phyloP scores from a whole-genome alignment of 2,797 vertebrate species.

The Mallotus villosus region DNA sequence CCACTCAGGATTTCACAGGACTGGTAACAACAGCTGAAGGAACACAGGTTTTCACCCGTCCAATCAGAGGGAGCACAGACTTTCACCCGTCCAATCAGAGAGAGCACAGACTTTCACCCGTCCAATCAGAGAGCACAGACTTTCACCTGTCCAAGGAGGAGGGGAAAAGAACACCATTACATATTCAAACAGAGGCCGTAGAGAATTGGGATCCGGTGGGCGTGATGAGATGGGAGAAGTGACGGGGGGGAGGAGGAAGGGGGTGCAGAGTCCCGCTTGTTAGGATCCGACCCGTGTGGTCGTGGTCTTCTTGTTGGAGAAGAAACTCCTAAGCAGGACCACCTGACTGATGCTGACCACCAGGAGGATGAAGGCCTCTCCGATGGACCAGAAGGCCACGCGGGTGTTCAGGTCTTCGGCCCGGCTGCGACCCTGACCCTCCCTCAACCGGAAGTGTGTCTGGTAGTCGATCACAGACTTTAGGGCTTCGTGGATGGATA shows the following conservation, averaged over 20 bases:
- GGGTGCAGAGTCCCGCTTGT: constrained; percentile 49
- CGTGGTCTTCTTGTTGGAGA: constrained; percentile 97
- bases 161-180: background rate
- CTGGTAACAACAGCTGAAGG: background rate
- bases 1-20: background rate
- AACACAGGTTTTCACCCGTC: background rate
- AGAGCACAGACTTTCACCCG: background rate
- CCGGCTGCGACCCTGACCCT: constrained; percentile 95
- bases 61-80: too few relatives aligned
- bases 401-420: constrained; percentile 97
- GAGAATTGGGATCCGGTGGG: constrained; percentile 14
- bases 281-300: constrained; percentile 95
- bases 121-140: background rate
- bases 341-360: constrained; percentile 99
- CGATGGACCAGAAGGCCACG: constrained; percentile 97
- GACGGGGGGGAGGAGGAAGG: background rate
- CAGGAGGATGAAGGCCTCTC: constrained; percentile 94
- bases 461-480: constrained; percentile 98
- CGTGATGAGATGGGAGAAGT: constrained; percentile 24
- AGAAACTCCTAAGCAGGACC: constrained; percentile 95
- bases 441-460: constrained; percentile 95
- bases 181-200: background rate
- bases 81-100: too few relatives aligned
- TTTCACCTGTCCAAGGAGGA: too few relatives aligned
- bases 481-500: constrained; percentile 96